phyloP scores from a whole-genome alignment of 2,113 vertebrate genomes.

The Pogonocichla stellata region DNA sequence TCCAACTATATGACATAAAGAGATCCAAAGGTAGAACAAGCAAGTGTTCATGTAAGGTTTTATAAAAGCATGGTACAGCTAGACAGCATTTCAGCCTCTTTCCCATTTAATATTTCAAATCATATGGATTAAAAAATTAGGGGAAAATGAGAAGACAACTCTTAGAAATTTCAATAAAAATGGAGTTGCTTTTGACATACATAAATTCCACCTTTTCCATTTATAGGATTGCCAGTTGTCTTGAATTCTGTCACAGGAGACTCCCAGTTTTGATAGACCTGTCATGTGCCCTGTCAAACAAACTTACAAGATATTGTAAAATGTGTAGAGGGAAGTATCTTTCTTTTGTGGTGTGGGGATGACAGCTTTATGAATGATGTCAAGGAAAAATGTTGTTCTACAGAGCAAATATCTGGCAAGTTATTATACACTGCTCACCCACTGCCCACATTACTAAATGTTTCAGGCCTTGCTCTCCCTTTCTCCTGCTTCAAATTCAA shows the following conservation, averaged over 20 bases:
- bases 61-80: background rate
- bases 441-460: background rate
- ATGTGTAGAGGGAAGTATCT: background rate
- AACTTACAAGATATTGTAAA: background rate
- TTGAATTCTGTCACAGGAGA: constrained; percentile 15
- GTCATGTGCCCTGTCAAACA: constrained; percentile 51
- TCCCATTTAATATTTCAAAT: background rate
- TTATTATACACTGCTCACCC: background rate
- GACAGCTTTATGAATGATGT: constrained; percentile 9
- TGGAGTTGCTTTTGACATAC: background rate
- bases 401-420: background rate
- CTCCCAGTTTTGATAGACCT: constrained; percentile 58
- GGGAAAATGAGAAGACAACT: background rate
- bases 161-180: constrained; percentile 4
- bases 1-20: background rate
- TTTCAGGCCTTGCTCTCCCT: background rate
- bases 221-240: constrained; percentile 27
- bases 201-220: background rate
- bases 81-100: background rate
- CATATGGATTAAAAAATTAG: background rate
- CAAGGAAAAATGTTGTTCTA: background rate
- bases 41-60: background rate
- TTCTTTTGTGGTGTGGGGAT: background rate
- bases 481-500: background rate
- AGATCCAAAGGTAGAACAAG: background rate